Percentiles rank a stretch among this genome's conserved stretches.
These are phyloP conservation scores for Myopa testacea DNA, from an alignment of 2,888 invertebrate species.

Conservation along the genomic window DNA sequence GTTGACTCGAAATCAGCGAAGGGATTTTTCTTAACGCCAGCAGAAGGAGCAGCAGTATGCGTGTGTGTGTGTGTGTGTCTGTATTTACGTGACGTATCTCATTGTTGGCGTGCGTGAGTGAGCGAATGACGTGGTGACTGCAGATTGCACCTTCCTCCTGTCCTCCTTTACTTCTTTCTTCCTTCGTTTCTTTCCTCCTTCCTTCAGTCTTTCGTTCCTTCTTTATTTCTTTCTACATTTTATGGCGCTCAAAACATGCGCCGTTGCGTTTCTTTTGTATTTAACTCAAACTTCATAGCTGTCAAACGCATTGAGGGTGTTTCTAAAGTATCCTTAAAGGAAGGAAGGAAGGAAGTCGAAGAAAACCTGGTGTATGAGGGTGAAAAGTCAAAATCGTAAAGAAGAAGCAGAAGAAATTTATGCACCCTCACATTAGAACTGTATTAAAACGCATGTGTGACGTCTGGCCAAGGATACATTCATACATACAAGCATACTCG, in stretches of 20 bases:
- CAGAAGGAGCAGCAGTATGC: neutral
- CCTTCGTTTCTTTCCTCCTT: slow-evolving; percentile 45
- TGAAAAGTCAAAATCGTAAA: slow-evolving; percentile 29
- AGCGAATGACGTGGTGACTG: slow-evolving; percentile 29
- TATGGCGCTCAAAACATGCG: neutral
- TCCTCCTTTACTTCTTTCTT: slow-evolving; percentile 38
- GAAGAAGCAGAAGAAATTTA: slow-evolving; percentile 5
- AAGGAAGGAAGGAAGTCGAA: neutral
- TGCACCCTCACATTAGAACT: slow-evolving; percentile 23
- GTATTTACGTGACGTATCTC: neutral
- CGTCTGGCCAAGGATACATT: neutral
- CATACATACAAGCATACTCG: neutral
- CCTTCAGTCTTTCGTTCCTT: slow-evolving; percentile 40
- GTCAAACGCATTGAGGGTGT: neutral
- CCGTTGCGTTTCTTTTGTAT: neutral
- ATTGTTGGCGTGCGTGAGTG: slow-evolving; percentile 12
- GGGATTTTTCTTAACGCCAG: slow-evolving; percentile 13
- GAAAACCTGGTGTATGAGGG: slow-evolving; percentile 3
- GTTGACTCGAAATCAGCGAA: neutral
- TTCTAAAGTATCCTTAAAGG: neutral
- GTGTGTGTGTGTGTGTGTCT: neutral
- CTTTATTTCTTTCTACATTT: slow-evolving; percentile 41
- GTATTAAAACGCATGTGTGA: slow-evolving; percentile 18
- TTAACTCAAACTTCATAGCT: neutral
- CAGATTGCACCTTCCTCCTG: slow-evolving; percentile 34